Evolutionary conservation across 1,140 invertebrate species (phyloP), one percentile per base, ranked within the genome.

Genomic region (Drosophila pallidifrons): DNA sequence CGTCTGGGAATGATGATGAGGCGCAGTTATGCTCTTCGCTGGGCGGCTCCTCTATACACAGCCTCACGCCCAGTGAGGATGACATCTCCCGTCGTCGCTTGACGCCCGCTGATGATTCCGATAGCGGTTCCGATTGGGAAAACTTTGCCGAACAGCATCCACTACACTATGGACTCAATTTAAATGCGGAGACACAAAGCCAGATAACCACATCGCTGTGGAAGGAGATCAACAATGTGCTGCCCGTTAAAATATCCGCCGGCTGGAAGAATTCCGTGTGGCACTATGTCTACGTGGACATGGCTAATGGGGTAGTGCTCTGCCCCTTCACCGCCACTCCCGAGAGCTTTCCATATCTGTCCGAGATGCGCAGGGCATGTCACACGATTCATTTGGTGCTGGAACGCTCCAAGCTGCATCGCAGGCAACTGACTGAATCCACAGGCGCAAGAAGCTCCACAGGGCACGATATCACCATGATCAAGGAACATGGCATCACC

Each of bases 161-260:
- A 0, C 65, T 92, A 38, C 95, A 95, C 82, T 94, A 95, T 78
- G 94, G 94, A 35, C 63, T 85, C 16, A 85, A 81, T 77, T 94
- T 94, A 35, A 94, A 94, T 41, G 94, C 93, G 46, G 94, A 95
- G 77, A 95, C 96, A 70, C 82, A 96, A 79, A 94, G 95, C 1
- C 96, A 96, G 77, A 94, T 96, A 65, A 94, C 95, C 13, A 95
- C 96, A 75, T 95, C 95, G 66, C 93, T 96, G 64, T 93, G 96
- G 69, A 95, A 95, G 73, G 96, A 96, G 92, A 95, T 96, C 16
- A 95, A 95, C 77, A 95, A 95, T 75, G 94, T 95, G 47, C 86
- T 94, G 57, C 95, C 95, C 0, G 93, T 94, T 46, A 94, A 94
- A 82, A 93, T 91, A 47, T 92, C 92, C 7, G 76, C 86, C 5